These are phyloP conservation scores for Potorous gilbertii DNA, from an alignment of 2,797 vertebrate species.

Conservation along the genomic window DNA sequence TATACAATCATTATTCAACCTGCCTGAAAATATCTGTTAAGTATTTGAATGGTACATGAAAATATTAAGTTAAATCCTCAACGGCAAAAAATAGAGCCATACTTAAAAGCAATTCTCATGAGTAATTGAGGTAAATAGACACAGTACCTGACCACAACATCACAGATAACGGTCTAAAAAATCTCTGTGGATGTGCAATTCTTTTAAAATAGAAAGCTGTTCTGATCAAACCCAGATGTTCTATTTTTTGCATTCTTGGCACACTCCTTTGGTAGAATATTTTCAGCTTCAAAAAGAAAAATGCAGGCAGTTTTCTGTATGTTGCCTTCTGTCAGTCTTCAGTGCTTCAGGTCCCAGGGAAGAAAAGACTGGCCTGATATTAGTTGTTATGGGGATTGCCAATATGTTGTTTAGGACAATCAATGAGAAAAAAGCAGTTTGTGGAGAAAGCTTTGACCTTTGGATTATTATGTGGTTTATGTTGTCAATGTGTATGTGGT, in stretches of 20 bases:
- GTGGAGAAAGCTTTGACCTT: conserved; percentile 53
- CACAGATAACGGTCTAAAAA: conserved; percentile 53
- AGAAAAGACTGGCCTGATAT: conserved; percentile 28
- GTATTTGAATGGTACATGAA: conserved; percentile 26
- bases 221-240: conserved; percentile 60
- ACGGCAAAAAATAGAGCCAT: conserved; percentile 20
- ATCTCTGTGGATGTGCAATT: conserved; percentile 9
- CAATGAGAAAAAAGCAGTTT: conserved; percentile 51
- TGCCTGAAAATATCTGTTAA: conserved; percentile 40
- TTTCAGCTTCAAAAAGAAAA: conserved; percentile 55
- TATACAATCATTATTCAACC: conserved; percentile 56
- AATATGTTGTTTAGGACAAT: conserved; percentile 41
- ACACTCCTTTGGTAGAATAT: conserved; percentile 43
- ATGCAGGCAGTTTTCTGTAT: background rate
- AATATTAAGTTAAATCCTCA: conserved; percentile 56
- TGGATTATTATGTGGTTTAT: conserved; percentile 41
- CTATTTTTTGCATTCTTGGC: conserved; percentile 73
- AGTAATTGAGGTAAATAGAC: conserved; percentile 57
- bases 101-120: conserved; percentile 38
- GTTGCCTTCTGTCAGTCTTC: conserved; percentile 30
- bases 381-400: conserved; percentile 15
- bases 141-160: conserved; percentile 26
- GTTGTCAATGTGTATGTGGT: conserved; percentile 19
- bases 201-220: conserved; percentile 65
- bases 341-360: conserved; percentile 39